Conservation (phyloP, 1,140 invertebrate species). For the Zaprionus kolodkinae region DNA sequence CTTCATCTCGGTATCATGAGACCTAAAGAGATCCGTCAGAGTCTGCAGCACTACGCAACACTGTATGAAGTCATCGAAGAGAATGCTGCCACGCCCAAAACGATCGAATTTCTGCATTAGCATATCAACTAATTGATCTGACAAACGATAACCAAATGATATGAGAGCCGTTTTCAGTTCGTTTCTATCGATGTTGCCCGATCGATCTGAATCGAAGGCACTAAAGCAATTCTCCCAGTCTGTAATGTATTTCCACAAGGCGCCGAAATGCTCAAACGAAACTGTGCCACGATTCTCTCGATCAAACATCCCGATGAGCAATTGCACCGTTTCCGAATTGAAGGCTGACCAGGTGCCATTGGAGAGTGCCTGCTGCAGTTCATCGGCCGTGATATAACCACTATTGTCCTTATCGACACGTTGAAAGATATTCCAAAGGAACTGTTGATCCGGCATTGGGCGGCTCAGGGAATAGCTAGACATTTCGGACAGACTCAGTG, state of each 20-base stretch:
- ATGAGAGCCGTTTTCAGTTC: constrained; percentile 95
- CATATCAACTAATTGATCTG: constrained; percentile 91
- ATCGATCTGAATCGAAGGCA: constrained; percentile 96
- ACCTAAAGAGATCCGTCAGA: constrained; percentile 93
- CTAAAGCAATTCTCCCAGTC: constrained; percentile 98
- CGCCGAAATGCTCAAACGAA: constrained; percentile 96
- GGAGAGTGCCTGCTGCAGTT: constrained; percentile 95
- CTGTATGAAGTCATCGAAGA: constrained; percentile 99
- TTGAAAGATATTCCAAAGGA: constrained; percentile 91
- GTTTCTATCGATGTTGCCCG: constrained; percentile 95
- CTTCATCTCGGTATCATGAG: constrained; percentile 95
- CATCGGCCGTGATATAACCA: constrained; percentile 94
- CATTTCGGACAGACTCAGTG: neutral
- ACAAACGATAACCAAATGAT: constrained; percentile 95
- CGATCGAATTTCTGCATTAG: constrained; percentile 97
- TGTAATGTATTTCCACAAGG: constrained; percentile 97
- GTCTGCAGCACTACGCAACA: constrained; percentile 96
- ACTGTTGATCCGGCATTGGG: constrained; percentile 68
- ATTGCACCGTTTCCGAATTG: constrained; percentile 95
- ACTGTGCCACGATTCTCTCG: constrained; percentile 92
- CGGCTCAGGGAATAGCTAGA: neutral
- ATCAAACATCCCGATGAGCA: constrained; percentile 95
- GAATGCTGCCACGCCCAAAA: constrained; percentile 91
- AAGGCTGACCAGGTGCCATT: constrained; percentile 99
- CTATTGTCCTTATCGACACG: constrained; percentile 95